Conservation (phyloP, 2,888 invertebrate species). For the Cantharis flavilabris region DNA sequence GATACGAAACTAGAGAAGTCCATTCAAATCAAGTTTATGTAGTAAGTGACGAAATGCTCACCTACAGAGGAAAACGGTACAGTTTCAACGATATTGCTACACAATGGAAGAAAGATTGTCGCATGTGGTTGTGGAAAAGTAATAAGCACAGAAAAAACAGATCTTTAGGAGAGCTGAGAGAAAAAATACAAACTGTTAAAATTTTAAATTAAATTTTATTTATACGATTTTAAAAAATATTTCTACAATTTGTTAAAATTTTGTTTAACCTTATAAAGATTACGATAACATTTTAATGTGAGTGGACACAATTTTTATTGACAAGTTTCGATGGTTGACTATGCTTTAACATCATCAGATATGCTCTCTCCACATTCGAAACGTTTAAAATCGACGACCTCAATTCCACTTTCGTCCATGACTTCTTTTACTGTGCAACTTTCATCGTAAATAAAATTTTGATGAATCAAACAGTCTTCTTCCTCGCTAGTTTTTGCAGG, state of each 20-base stretch:
- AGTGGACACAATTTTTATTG: constrained; percentile 53
- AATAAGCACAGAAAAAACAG: constrained; percentile 41
- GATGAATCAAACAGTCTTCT: constrained; percentile 80
- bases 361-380: constrained; percentile 82
- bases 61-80: constrained; percentile 62
- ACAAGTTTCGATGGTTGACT: constrained; percentile 67
- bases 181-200: constrained; percentile 34
- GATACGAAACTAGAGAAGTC: constrained; percentile 43
- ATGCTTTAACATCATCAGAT: constrained; percentile 53
- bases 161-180: constrained; percentile 42
- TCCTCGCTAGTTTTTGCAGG: constrained; percentile 70
- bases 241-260: background rate
- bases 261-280: background rate
- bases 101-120: constrained; percentile 72
- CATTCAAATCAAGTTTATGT: constrained; percentile 48
- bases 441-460: constrained; percentile 85
- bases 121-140: constrained; percentile 68
- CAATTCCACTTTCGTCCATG: constrained; percentile 65
- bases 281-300: background rate
- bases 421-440: constrained; percentile 74
- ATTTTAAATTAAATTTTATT: constrained; percentile 11
- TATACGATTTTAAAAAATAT: constrained; percentile 9
- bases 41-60: constrained; percentile 60
- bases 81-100: constrained; percentile 64
- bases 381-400: constrained; percentile 80